A percentile compares a stretch with the other conserved stretches of the same genome.
Conservation (phyloP, 2,888 invertebrate species). For the Hemistola chrysoprasaria region DNA sequence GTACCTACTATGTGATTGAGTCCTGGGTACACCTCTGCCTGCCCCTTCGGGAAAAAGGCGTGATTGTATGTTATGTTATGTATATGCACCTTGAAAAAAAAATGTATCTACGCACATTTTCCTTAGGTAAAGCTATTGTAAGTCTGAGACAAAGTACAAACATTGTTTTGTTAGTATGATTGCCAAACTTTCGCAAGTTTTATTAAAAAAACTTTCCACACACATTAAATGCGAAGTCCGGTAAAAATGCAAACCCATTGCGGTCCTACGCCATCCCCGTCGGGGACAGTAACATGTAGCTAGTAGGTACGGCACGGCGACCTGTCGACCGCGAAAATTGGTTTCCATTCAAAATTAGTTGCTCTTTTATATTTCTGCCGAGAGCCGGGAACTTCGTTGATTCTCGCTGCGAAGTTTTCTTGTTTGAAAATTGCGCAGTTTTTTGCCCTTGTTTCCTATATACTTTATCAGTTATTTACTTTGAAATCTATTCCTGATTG, state of each 20-base stretch:
- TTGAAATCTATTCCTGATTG: no score
- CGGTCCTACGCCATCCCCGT: constrained; percentile 10
- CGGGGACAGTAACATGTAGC: constrained; percentile 39
- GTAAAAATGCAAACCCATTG: not conserved
- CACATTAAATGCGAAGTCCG: constrained; percentile 2
- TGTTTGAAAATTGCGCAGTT: constrained; percentile 1
- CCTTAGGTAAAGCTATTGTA: no score
- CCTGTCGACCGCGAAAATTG: constrained; percentile 43
- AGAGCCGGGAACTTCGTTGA: constrained; percentile 5
- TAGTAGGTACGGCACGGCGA: constrained; percentile 26
- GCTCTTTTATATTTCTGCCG: constrained; percentile 25
- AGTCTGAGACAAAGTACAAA: no score
- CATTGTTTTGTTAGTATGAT: no score
- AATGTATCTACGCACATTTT: no score
- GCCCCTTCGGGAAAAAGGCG: no score
- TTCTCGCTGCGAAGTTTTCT: constrained; percentile 1
- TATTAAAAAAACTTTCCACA: not conserved
- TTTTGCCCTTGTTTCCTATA: not conserved
- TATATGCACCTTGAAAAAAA: no score
- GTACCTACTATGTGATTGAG: no score
- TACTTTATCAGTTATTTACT: no score
- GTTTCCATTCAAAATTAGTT: constrained; percentile 46
- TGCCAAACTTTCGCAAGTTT: not conserved
- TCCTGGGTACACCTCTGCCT: no score
- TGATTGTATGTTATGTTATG: no score